Evolutionary conservation across 2,888 invertebrate species (phyloP).

Genomic region (Cerastis leucographa): DNA sequence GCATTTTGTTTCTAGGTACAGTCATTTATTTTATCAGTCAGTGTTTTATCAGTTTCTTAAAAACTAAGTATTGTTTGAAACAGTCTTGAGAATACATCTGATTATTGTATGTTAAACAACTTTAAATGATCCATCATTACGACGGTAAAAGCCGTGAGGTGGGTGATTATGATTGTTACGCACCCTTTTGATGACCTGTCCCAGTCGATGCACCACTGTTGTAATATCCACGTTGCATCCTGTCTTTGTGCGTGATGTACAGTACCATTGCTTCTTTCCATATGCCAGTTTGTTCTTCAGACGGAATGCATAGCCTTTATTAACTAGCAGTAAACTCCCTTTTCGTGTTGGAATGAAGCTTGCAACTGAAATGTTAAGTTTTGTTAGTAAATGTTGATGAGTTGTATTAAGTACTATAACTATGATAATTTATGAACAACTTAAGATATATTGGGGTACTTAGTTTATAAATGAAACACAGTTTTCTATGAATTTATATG

Average conservation of each 20-base stretch:
- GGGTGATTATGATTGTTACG: constrained; percentile 84
- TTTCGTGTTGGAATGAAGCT: constrained; percentile 85
- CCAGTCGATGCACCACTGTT: constrained; percentile 77
- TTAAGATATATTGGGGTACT: constrained; percentile 2
- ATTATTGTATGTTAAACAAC: constrained; percentile 74
- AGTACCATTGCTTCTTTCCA: constrained; percentile 88
- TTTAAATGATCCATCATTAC: constrained; percentile 85
- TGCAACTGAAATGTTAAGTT: constrained; percentile 80
- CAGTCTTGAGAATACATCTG: constrained; percentile 11
- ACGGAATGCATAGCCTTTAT: constrained; percentile 85
- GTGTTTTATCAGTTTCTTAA: constrained; percentile 1
- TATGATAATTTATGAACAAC: not conserved
- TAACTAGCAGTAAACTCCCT: constrained; percentile 83
- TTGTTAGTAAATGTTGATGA: constrained; percentile 49
- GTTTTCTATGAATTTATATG: not conserved
- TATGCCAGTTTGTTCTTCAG: constrained; percentile 86
- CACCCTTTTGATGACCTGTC: constrained; percentile 80
- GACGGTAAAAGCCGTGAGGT: constrained; percentile 83
- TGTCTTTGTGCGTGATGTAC: constrained; percentile 83
- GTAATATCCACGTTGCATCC: constrained; percentile 86
- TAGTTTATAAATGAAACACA: constrained; percentile 34
- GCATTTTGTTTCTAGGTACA: not conserved
- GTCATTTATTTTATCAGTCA: constrained; percentile 26
- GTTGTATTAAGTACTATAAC: not conserved
- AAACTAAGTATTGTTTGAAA: constrained; percentile 5